Base-by-base conservation (phyloP, 2,888 invertebrate species). In the Mechanitis mazaeus region DNA sequence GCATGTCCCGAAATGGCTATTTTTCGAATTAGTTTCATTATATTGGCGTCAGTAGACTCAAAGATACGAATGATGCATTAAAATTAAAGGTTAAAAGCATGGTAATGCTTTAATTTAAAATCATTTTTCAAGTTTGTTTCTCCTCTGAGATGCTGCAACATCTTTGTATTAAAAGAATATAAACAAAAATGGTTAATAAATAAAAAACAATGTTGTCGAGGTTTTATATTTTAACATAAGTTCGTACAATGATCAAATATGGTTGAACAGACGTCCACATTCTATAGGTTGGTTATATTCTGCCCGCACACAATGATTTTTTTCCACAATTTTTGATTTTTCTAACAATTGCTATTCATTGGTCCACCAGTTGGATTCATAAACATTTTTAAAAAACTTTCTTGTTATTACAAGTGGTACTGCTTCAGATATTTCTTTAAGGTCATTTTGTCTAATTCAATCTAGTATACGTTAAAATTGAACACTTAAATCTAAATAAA, bases 401-500 rank as follows among this genome's bases (percentile, higher is more conserved):
- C 75, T 75, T 77, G 75, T 78, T 59, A 58, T 58, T 60, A 76
- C 75, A 79, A 77, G 76, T 81, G 75, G 47, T 76, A 75, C 72
- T 72, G 69, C 76, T 76, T 77, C 75, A 74, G 71, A 76, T 79
- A 77, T 74, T 78, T 67, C 71, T 70, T 74, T 67, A 76, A 76
- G 70, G 73, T 77, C 75, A 70, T 76, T 80, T 83, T 76, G 68
- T 80, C 81, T 86, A 85, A 84, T 83, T 81, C 81, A 83, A 83
- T 85, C 85, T 84, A 85, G 81, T 80, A 77, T 79, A 84, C 81
- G 83, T 84, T 82, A 84, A 87, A 66, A 85, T 85, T 85, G 87
- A 87, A 88, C 83, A 84, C 87, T 89, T 88, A 88, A 77, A 77
- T 79, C 86, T 88, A 86, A 85, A 88, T 86, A 87, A 87, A 87